Evolutionary conservation across 2,888 invertebrate genomes (phyloP), one percentile per base, ranked within the genome.

Genomic region (Lepidocyrtinus sp.): DNA sequence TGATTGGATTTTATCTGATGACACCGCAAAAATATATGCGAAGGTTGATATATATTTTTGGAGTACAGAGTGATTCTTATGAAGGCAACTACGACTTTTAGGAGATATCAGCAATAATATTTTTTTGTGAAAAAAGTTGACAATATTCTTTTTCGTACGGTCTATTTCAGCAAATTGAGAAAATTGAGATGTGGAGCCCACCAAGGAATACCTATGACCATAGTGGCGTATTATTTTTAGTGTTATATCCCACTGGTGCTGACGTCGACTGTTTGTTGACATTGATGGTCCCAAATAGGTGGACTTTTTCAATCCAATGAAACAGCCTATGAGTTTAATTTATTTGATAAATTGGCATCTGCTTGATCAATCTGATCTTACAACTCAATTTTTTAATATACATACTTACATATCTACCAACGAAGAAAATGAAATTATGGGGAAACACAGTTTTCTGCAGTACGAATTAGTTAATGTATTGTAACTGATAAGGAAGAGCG

Each of bases 1-100:
- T 81, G 75, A 81, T 72, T 72, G 71, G 81, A 81, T 67, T 75
- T 59, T 67, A 63, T 71, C 62, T 79, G 75, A 69, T 75, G 71
- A 81, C 81, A 45, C 68, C 62, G 81, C 81, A 81, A 63, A 78
- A 78, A 50, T 50, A 12, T 2, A 36, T 7, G 50, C 2, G 50
- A 50, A 50, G 50, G 50, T 72, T 36, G 7, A 26, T 21, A 67
- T 67, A 17, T 12, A 17, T n/a, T 45, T 67, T 64, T 55, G 19
- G 19, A 55, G 12, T 9, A 9, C 5, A 45, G 45, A 45, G 12
- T 5, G 45, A 12, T 45, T 45, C 5, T 45, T 12, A 45, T 5
- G 45, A 45, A 9, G 12, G 45, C 12, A n/a, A n/a, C n/a, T n/a
- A n/a, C n/a, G n/a, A n/a, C n/a, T n/a, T n/a, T n/a, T n/a, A n/a